Conservation (phyloP, 1,140 invertebrate genomes). For the Drosophila sp. region DNA sequence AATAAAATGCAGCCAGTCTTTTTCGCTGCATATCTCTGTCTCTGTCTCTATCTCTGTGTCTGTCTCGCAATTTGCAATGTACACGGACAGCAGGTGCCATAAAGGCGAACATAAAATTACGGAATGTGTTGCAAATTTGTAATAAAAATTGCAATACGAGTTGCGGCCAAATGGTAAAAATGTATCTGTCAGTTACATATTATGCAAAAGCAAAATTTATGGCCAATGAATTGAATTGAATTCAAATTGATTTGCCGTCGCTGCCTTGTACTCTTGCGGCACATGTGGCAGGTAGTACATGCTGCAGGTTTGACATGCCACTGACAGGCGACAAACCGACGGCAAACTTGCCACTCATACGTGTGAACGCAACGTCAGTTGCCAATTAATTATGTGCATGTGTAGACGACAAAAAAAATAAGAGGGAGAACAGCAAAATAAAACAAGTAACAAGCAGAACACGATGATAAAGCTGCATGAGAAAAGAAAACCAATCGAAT, state of each 20-base stretch:
- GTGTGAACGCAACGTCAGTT: slow-evolving; percentile 54
- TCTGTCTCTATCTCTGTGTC: background rate
- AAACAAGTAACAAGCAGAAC: background rate
- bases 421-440: slow-evolving; percentile 1
- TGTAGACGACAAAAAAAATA: background rate
- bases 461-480: slow-evolving; percentile 1
- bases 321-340: slow-evolving; percentile 44
- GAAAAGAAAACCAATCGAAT: slow-evolving; percentile 33
- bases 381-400: slow-evolving; percentile 67
- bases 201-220: slow-evolving; percentile 73
- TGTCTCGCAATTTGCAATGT: background rate
- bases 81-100: slow-evolving; percentile 57
- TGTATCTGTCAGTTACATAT: slow-evolving; percentile 58
- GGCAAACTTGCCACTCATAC: slow-evolving; percentile 39
- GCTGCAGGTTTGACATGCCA: slow-evolving; percentile 26
- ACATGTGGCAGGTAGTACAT: background rate
- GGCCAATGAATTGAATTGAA: slow-evolving; percentile 67
- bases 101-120: slow-evolving; percentile 62
- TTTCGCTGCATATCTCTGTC: background rate
- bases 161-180: slow-evolving; percentile 56
- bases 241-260: slow-evolving; percentile 57
- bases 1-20: slow-evolving; percentile 41
- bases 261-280: too few species aligned
- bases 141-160: slow-evolving; percentile 75
- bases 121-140: slow-evolving; percentile 50